Base-by-base conservation (phyloP, 2,113 vertebrate species). In the Lepus americanus region DNA sequence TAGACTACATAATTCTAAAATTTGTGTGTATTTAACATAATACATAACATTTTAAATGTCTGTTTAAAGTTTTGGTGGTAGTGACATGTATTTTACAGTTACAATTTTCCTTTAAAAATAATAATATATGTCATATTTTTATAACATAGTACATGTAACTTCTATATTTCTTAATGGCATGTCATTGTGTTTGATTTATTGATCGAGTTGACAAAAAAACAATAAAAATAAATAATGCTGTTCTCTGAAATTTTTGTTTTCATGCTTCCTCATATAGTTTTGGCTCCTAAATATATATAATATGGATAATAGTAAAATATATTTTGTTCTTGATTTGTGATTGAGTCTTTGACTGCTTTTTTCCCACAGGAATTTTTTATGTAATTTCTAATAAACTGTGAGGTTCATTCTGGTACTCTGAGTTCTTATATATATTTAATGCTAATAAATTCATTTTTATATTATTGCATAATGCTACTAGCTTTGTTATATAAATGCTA, bases 271-370 rank as follows among this genome's bases (percentile, higher is more conserved):
- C 6, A 59, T 87, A 77, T 11, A 81, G n/a, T 20, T 87, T 63
- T 79, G 23, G 27, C 49, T 95, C 96, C 95, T 89, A 87, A 95
- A 95, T 96, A 97, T 95, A 96, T 63, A 67, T 73, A 33, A 51
- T 74, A 55, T 83, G 72, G 16, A 55, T 94, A 92, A 51, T 73
- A 51, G 9, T 64, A 86, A 94, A 76, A 77, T 73, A 10, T 77
- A 19, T 33, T 67, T 72, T 77, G 51, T 73, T 91, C 84, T 87
- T 80, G 66, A 59, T 27, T 92, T 89, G 64, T 67, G 31, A 61
- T 31, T 80, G 31, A 79, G 4, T 66, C 59, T 89, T 89, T 92
- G 66, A 73, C 53, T 77, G 59, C 20, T 91, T 87, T 87, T 63
- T 64, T 39, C 29, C 63, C 51, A 44, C 70, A 87, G 10, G 4